Evolutionary conservation across 2,113 vertebrate species (phyloP).

Genomic region (Nyctibius bracteatus): DNA sequence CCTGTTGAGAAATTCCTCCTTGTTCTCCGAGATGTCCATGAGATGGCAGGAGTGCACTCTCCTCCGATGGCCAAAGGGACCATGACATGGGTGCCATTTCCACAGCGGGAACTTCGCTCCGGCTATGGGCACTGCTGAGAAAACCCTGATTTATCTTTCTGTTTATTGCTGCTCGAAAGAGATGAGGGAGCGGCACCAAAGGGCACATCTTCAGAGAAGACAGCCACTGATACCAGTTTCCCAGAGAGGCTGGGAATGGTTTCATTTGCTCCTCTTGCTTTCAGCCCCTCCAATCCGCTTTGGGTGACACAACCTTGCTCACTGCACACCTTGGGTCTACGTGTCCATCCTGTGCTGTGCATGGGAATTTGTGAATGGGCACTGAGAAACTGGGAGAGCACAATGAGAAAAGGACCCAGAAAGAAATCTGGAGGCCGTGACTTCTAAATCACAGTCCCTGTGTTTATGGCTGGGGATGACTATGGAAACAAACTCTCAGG

Average conservation of each 20-base stretch:
- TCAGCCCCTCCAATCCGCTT: neutral
- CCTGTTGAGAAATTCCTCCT: conserved; percentile 48
- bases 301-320: neutral
- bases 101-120: rapidly evolving
- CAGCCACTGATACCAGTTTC: rapidly evolving
- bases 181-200: neutral
- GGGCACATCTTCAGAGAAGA: neutral
- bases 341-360: rapidly evolving
- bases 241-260: neutral
- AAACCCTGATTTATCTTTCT: neutral
- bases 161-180: neutral
- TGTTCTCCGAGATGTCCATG: conserved; percentile 48
- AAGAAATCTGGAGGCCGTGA: neutral
- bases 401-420: neutral
- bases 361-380: neutral
- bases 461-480: neutral
- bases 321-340: neutral
- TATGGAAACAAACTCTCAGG: neutral
- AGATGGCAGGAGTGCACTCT: conserved; percentile 70
- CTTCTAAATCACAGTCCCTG: neutral
- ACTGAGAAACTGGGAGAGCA: neutral
- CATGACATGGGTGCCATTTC: rapidly evolving
- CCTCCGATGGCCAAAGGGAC: rapidly evolving
- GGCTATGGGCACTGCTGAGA: neutral
- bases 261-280: neutral